Base-by-base conservation (phyloP, 1,140 invertebrate genomes). In the Drosophila kanapiae region DNA sequence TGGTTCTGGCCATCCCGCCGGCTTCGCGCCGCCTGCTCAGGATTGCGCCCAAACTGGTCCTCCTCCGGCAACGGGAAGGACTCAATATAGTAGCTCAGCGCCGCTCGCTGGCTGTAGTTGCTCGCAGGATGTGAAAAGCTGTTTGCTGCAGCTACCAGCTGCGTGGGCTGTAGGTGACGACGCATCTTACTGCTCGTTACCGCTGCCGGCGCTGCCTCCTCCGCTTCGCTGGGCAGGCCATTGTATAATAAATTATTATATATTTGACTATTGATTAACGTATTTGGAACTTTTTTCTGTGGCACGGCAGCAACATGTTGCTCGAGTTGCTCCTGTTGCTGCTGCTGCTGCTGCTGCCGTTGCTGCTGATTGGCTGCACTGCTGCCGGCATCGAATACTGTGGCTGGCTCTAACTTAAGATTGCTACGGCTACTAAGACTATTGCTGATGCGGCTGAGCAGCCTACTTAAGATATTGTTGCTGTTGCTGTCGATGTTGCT, bases 251-350 rank as follows among this genome's bases (percentile, higher is more conserved):
- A 86, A 70, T 86, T 86, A 70, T 86, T 86, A 91, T 82, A 71
- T 91, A 84, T 87, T 92, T 92, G 91, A 91, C 91, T 91, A 91
- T 91, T 91, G 71, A 85, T 85, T 85, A 91, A 76, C 67, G 72
- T 82, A 91, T 91, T 91, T 91, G 91, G 91, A 91, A 91, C 91
- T 87, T 91, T 80, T 79, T 91, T 56, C 54, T 72, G 67, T 72
- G 70, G 70, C 70, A 51, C 45, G 38, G 63, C 67, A 56, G 67
- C 67, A 54, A 68, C 67, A 72, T 60, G 54, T 72, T 74, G 69
- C 68, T 71, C 53, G 27, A 35, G 62, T 59, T 8, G 59, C 33
- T 33, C 33, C 16, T 42, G 14, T n/a, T 42, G 40, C 29, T 23
- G 71, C 33, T 54, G 72, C 29, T 47, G 65, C 38, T 63, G 71